Evolutionary conservation across 2,113 vertebrate species (phyloP).

Genomic region (Ardeotis arabs): DNA sequence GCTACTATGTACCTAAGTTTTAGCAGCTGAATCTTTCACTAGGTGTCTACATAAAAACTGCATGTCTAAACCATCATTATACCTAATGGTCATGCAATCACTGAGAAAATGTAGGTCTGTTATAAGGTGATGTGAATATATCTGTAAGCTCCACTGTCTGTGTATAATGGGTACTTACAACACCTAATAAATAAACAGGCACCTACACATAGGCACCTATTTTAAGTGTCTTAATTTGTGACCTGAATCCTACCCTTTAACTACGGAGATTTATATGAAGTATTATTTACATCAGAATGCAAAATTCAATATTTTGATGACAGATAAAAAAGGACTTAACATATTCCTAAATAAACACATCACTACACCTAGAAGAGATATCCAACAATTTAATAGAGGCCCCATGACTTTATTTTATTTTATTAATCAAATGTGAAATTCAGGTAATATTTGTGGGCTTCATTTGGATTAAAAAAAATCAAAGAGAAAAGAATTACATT

Average conservation of each 20-base stretch:
- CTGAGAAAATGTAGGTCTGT: neutral
- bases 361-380: neutral
- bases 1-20: neutral
- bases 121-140: neutral
- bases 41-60: neutral
- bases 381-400: neutral
- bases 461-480: neutral
- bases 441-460: neutral
- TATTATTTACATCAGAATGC: neutral
- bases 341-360: neutral
- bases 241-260: neutral
- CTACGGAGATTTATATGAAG: neutral
- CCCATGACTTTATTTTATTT: neutral
- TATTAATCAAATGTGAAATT: neutral
- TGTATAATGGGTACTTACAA: neutral
- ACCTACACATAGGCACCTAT: fast-evolving
- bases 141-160: neutral
- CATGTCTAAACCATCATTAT: neutral
- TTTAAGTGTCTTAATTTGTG: neutral
- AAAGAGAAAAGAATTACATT: neutral
- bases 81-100: fast-evolving
- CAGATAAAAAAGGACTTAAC: neutral
- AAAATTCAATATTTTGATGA: neutral
- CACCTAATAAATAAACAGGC: neutral
- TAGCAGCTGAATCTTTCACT: neutral